Conservation (phyloP, 2,797 vertebrate species). For the Amniataba percoides region DNA sequence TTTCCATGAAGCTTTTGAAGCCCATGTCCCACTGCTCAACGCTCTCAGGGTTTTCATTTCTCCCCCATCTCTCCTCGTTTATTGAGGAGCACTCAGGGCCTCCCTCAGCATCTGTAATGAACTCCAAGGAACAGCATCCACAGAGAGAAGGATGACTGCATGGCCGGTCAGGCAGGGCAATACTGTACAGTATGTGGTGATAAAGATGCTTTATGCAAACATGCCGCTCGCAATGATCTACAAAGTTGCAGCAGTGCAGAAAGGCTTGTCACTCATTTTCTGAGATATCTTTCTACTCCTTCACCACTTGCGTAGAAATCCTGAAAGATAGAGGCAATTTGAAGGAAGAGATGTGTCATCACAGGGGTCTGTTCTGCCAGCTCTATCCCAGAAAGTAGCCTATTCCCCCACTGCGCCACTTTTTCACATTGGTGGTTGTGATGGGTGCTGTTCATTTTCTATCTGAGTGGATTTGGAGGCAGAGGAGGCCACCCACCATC, state of each 20-base stretch:
- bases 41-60: conserved; percentile 69
- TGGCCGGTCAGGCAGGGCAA: conserved; percentile 20
- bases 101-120: conserved; percentile 65
- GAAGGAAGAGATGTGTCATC: conserved; percentile 4
- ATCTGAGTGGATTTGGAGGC: conserved; percentile 57
- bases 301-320: background rate
- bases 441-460: conserved; percentile 69
- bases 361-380: conserved; percentile 30
- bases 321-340: conserved; percentile 5
- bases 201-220: conserved; percentile 43
- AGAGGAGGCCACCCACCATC: conserved; percentile 60
- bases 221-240: conserved; percentile 8
- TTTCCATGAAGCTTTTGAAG: conserved; percentile 76
- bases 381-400: conserved; percentile 30
- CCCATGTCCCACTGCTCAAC: conserved; percentile 67
- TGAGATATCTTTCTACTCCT: conserved; percentile 23
- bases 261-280: conserved; percentile 29
- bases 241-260: conserved; percentile 1
- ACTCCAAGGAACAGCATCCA: conserved; percentile 55
- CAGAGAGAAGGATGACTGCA: conserved; percentile 31
- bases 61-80: conserved; percentile 70
- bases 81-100: conserved; percentile 53
- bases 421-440: conserved; percentile 42
- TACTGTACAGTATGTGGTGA: conserved; percentile 8
- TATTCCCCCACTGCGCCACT: conserved; percentile 26